These are phyloP conservation scores for Columba guinea DNA, from an alignment of 2,797 vertebrate species.

Conservation along the genomic window DNA sequence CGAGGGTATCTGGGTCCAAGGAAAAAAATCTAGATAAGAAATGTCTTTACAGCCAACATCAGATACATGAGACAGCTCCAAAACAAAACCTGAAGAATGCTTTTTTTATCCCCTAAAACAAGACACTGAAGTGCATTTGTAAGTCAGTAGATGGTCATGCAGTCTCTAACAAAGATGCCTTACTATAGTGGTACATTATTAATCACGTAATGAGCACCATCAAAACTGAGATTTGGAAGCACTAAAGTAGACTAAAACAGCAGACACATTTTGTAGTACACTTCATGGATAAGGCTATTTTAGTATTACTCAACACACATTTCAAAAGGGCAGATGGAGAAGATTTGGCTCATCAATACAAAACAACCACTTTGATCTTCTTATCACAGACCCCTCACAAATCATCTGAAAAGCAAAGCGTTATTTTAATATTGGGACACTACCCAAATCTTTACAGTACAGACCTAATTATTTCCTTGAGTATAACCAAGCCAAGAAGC, in stretches of 20 bases:
- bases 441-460: not conserved
- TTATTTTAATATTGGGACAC: not conserved
- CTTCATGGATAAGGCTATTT: not conserved
- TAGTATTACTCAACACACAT: not conserved
- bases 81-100: not conserved
- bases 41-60: not conserved
- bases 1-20: not conserved
- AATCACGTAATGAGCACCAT: not conserved
- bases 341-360: not conserved
- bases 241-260: not conserved
- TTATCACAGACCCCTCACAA: not conserved
- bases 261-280: not conserved
- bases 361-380: not conserved
- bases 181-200: not conserved
- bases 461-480: not conserved
- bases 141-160: not conserved
- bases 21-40: not conserved
- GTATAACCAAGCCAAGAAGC: not conserved
- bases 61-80: not conserved
- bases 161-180: not conserved
- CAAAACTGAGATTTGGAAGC: not conserved
- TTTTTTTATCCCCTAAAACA: not conserved
- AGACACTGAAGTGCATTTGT: not conserved
- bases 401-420: not conserved
- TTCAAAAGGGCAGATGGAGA: not conserved